A percentile compares a stretch with the other conserved stretches of the same genome.
Evolutionary conservation across 2,797 vertebrate species (phyloP).

Genomic region (Sebastes vulpes): DNA sequence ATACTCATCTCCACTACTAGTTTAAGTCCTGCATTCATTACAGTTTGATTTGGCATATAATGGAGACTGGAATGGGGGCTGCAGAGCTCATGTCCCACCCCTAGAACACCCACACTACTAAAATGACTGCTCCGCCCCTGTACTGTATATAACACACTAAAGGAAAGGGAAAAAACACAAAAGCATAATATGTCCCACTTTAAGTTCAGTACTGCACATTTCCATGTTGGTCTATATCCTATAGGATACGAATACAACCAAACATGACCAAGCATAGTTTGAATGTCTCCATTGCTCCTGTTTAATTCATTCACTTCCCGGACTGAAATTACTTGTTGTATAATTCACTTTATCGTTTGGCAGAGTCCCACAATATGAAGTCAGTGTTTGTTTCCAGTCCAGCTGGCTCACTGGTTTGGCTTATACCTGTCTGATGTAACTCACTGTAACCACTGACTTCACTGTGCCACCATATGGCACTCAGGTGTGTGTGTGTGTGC

Average conservation of each 20-base stretch:
- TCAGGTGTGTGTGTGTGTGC: not conserved
- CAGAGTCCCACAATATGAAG: constrained; percentile 43
- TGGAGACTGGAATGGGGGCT: too few species aligned
- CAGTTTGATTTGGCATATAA: too few species aligned
- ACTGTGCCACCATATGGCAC: constrained; percentile 55
- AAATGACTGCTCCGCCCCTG: too few species aligned
- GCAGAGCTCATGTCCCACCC: too few species aligned
- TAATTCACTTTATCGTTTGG: constrained; percentile 53
- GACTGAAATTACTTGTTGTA: constrained; percentile 22
- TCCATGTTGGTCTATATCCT: not conserved
- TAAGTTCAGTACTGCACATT: not conserved
- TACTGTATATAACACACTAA: too few species aligned
- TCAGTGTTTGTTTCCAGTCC: constrained; percentile 59
- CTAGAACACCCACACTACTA: too few species aligned
- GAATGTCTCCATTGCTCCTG: constrained; percentile 1
- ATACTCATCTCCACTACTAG: not conserved
- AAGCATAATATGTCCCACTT: not conserved
- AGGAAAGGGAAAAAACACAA: not conserved
- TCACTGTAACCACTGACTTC: constrained; percentile 53
- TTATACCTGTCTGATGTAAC: constrained; percentile 62
- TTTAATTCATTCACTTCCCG: constrained; percentile 25
- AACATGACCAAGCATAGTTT: not conserved
- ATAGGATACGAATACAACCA: not conserved
- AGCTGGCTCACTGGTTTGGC: constrained; percentile 58
- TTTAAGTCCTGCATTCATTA: not conserved